Base-by-base conservation (phyloP, 2,113 vertebrate genomes). In the Tragelaphus strepsiceros region DNA sequence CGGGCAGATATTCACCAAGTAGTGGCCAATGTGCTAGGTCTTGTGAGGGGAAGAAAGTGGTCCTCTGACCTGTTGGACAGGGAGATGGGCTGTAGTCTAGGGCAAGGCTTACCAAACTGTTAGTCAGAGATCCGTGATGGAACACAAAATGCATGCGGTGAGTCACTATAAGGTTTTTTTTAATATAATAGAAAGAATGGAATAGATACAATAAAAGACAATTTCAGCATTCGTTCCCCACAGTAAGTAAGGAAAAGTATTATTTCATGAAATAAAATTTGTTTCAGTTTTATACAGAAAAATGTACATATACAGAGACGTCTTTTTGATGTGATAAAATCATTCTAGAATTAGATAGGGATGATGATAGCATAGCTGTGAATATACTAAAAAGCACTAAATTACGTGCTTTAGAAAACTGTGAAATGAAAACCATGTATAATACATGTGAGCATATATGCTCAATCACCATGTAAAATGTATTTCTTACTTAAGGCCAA, bases 401-500 rank as follows among this genome's bases (percentile, higher is more conserved):
- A 94, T 74, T 78, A 26, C 2, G 81, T 17, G 64, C 58, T 77
- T 95, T 19, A 64, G 77, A 61, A 90, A 84, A 91, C 24, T 88
- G 77, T 35, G 4, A 90, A 95, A 95, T 67, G 46, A 88, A 96
- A 93, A 35, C 49, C 22, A 30, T 26, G n/a, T 10, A 82, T 21
- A 77, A 58, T 2, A 35, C 21, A 35, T 32, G 5, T 15, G 21
- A n/a, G 24, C 15, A 51, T 56, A 30, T 58, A 39, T 14, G 24
- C 19, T 84, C 54, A 56, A 10, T 62, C 35, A n/a, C 35, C n/a
- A 22, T 54, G 6, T 87, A 67, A 90, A 86, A 71, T 85, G 32
- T 82, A n/a, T 93, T 97, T 97, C 74, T 91, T 30, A 56, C 26
- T 78, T 32, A 92, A 24, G 5, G 58, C 81, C 35, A 78, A 94